Percentiles rank a stretch among this genome's conserved stretches.
These are phyloP conservation scores for Spea multiplicata DNA, from an alignment of 2,113 vertebrate species.

Conservation along the genomic window DNA sequence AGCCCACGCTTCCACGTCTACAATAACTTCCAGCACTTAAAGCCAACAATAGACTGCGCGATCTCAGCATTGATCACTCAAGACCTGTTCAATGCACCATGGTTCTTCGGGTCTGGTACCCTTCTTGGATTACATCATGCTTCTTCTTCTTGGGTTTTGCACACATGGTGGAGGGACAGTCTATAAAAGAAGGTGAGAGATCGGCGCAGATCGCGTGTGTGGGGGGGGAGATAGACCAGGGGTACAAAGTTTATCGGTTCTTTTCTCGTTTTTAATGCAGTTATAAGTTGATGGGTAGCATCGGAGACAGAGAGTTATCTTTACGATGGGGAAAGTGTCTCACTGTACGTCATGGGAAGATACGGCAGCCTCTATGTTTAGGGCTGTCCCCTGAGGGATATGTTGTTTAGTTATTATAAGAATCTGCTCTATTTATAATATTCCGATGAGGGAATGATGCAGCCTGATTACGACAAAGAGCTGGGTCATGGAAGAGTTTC, in stretches of 20 bases:
- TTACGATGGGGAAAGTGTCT: slow-evolving; percentile 6
- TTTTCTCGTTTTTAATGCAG: not conserved
- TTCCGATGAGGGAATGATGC: not conserved
- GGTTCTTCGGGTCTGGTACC: slow-evolving; percentile 74
- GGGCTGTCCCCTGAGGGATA: slow-evolving; percentile 15
- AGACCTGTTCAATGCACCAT: slow-evolving; percentile 71
- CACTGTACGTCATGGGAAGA: slow-evolving; percentile 36
- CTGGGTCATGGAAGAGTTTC: not conserved
- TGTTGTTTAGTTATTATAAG: not conserved
- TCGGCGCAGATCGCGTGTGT: not conserved
- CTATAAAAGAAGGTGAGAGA: slow-evolving; percentile 93
- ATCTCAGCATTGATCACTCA: slow-evolving; percentile 13
- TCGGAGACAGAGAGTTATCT: not conserved
- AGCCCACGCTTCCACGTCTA: not conserved
- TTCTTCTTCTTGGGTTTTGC: slow-evolving; percentile 77
- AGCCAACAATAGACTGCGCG: not conserved
- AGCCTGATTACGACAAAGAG: not conserved
- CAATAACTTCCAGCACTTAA: slow-evolving; percentile 22
- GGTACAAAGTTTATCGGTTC: slow-evolving; percentile 61
- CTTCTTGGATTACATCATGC: slow-evolving; percentile 87
- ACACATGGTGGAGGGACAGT: slow-evolving; percentile 82
- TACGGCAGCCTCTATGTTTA: slow-evolving; percentile 11
- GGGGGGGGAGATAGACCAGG: not conserved
- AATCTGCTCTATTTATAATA: slow-evolving; percentile 10
- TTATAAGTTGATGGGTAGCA: not conserved